A percentile compares a stretch with the other conserved stretches of the same genome.
phyloP scores from a whole-genome alignment of 2,113 vertebrate genomes.

The Calyptommatus sinebrachiatus region DNA sequence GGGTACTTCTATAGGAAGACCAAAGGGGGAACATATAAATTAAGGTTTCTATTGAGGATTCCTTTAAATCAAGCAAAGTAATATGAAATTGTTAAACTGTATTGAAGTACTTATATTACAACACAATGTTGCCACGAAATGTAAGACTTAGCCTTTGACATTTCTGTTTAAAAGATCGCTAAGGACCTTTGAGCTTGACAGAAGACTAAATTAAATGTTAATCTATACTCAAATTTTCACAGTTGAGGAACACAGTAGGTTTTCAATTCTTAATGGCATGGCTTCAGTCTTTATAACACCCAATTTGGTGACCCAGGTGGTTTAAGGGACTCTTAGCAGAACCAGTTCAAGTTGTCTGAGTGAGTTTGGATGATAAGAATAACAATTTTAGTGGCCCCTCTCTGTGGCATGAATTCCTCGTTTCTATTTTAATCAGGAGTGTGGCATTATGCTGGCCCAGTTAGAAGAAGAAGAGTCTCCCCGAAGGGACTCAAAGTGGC shows the following conservation, averaged over 20 bases:
- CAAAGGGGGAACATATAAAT: background rate
- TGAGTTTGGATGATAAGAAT: no score
- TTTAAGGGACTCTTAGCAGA: no score
- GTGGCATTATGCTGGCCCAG: no score
- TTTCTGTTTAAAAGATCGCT: background rate
- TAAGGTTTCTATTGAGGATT: background rate
- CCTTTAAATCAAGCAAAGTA: background rate
- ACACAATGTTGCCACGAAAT: background rate
- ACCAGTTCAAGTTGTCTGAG: no score
- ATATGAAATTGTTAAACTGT: background rate
- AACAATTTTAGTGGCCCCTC: no score
- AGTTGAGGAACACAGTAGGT: background rate
- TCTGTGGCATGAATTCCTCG: no score
- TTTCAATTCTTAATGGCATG: no score
- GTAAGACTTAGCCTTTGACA: background rate
- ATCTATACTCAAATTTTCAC: background rate
- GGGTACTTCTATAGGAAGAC: background rate
- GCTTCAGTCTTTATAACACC: no score
- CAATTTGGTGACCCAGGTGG: no score
- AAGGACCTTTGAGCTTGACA: background rate
- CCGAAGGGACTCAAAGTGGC: no score
- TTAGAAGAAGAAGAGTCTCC: no score
- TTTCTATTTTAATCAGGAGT: no score
- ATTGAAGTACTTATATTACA: background rate
- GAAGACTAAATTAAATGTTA: background rate